A percentile compares a stretch with the other conserved stretches of the same genome.
Conservation (phyloP, 2,797 vertebrate genomes). For the Cryptoblepharus egeriae region DNA sequence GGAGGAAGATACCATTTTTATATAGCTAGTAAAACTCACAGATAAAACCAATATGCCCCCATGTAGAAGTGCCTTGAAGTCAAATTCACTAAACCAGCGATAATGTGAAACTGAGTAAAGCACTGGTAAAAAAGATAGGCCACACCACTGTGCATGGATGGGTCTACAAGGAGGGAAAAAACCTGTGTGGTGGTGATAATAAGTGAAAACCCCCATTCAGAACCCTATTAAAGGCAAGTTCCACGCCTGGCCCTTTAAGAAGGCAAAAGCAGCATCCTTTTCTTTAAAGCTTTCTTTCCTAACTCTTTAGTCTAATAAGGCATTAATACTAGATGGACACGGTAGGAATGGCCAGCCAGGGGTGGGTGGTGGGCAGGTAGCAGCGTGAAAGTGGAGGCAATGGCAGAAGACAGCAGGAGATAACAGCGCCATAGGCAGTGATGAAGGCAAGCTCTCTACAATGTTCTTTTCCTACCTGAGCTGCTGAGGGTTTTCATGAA, state of each 20-base stretch:
- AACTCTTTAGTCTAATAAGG: too few species aligned
- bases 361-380: not conserved
- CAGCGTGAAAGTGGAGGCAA: too few species aligned
- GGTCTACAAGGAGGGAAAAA: too few species aligned
- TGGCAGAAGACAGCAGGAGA: not conserved
- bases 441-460: not conserved
- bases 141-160: not conserved
- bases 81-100: not conserved
- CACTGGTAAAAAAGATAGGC: not conserved
- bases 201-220: not conserved
- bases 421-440: not conserved
- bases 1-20: conserved; percentile 24
- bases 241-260: not conserved
- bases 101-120: not conserved
- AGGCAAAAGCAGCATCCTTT: not conserved
- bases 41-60: not conserved
- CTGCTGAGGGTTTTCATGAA: conserved; percentile 94
- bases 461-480: conserved; percentile 81
- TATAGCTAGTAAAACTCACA: not conserved
- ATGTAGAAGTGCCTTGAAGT: not conserved
- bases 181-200: too few species aligned
- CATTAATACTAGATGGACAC: not conserved
- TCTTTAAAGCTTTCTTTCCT: too few species aligned
- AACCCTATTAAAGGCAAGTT: not conserved
- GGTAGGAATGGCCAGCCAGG: not conserved